Evolutionary conservation across 2,113 vertebrate genomes (phyloP), one percentile per base, ranked within the genome.

Genomic region (Hypocryptadius cinnamomeus): DNA sequence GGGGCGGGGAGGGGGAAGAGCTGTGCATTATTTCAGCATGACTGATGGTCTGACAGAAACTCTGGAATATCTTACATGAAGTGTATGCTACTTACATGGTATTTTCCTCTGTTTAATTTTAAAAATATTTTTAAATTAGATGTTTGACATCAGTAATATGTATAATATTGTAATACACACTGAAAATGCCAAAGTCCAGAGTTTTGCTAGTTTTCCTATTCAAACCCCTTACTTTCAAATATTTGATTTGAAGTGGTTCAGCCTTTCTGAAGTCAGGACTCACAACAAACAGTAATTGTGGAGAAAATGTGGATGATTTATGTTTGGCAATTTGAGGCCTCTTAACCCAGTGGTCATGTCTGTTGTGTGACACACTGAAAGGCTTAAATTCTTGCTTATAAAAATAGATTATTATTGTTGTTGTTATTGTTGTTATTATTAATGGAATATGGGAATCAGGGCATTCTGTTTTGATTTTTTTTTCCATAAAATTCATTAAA

Each of bases 21-120:
- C 90, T 57, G 54, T 79, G 88, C 85, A 81, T 97, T 92, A 94
- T 92, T 96, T 96, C 94, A 92, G 80, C 87, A 93, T 95, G 92
- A 96, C 85, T 91, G 95, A 92, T 96, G 76, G 64, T 90, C 69
- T 93, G 95, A 90, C 71, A 89, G 60, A 79, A 37, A 68, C 20
- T 68, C 87, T 92, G 84, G 94, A 96, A 95, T 83, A 91, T 87
- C 54, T 97, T 74, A 85, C 59, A 47, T 72, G 51, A 68, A 94
- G 85, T 45, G 25, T 51, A 35, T 83, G 57, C 60, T 83, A 70
- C 50, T 91, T 89, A 59, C 60, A 47, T 76, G 83, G 44, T 54
- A 79, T 90, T 95, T 94, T 93, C 70, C 82, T 95, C 90, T 94
- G 42, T 56, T 94, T 87, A 65, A 91, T 70, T 80, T 91, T 0